Conservation (phyloP, 1,140 invertebrate species). For the Alviniconcha marisindica region DNA sequence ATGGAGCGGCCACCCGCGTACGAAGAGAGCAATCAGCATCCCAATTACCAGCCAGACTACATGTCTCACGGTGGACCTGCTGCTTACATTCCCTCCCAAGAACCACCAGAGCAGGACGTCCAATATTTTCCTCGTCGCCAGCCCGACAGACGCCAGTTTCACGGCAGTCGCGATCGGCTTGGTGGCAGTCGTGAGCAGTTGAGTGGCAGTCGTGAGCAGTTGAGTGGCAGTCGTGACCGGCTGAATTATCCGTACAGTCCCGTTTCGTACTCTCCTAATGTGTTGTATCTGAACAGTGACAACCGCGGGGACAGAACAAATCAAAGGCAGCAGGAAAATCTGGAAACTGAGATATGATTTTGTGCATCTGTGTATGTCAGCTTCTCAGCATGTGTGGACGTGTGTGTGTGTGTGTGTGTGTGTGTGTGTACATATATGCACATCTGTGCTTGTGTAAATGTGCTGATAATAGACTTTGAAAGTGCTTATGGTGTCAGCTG, state of each 20-base stretch:
- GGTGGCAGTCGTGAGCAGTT: conserved; percentile 2
- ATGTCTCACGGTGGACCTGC: background rate
- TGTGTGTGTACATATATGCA: conserved; percentile 5
- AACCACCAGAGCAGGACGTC: background rate
- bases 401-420: conserved; percentile 24
- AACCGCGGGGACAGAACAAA: background rate
- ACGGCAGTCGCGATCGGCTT: conserved; percentile 7
- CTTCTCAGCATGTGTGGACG: no score
- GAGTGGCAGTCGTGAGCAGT: conserved; percentile 13
- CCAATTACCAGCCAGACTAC: background rate
- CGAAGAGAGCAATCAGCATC: conserved; percentile 23
- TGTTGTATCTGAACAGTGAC: conserved; percentile 10
- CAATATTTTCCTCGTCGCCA: conserved; percentile 9
- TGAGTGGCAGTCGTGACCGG: conserved; percentile 16
- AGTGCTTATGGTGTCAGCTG: no score
- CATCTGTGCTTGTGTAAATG: background rate
- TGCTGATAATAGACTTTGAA: no score
- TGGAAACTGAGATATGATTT: conserved; percentile 38
- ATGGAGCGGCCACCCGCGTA: conserved; percentile 12
- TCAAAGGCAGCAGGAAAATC: conserved; percentile 5
- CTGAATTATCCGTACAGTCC: conserved; percentile 10
- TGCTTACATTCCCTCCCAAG: background rate
- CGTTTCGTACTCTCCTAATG: background rate
- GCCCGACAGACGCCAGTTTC: conserved; percentile 29
- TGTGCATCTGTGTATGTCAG: background rate